Percentiles rank a stretch among this genome's conserved stretches.
Conservation (phyloP, 1,140 invertebrate genomes). For the Whitmania pigra region DNA sequence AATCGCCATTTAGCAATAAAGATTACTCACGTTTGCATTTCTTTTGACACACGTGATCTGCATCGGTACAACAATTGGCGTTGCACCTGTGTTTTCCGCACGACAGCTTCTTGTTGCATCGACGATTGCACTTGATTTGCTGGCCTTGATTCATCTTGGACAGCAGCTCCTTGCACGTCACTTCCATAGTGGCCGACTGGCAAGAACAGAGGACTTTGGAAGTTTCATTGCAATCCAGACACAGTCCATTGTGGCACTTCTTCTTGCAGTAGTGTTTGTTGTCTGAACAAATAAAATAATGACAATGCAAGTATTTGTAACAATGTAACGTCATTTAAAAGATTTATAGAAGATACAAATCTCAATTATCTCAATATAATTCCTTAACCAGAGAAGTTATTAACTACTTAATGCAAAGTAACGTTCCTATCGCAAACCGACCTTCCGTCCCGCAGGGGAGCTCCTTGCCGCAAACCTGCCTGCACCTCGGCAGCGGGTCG, state of each 20-base stretch:
- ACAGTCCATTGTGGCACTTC: constrained; percentile 67
- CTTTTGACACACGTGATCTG: neutral
- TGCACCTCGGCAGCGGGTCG: constrained; percentile 74
- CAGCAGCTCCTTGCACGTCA: constrained; percentile 57
- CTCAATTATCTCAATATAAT: too few species aligned
- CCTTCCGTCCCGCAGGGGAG: constrained; percentile 66
- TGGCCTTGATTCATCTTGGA: constrained; percentile 44
- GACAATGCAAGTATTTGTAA: constrained; percentile 24
- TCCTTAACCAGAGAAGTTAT: too few species aligned
- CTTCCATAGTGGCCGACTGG: constrained; percentile 55
- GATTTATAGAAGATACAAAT: neutral
- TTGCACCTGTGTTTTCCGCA: constrained; percentile 83
- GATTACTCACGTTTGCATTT: neutral
- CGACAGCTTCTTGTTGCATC: constrained; percentile 71
- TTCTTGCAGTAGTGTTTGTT: constrained; percentile 58
- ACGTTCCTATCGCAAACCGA: constrained; percentile 27
- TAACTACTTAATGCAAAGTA: too few species aligned
- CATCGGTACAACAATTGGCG: constrained; percentile 54
- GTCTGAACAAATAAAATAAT: constrained; percentile 35
- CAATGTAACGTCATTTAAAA: constrained; percentile 17
- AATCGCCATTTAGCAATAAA: neutral
- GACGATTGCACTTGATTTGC: constrained; percentile 59
- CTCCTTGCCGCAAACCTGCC: constrained; percentile 60
- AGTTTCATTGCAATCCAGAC: constrained; percentile 62
- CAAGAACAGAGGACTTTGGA: constrained; percentile 76